A percentile compares a stretch with the other conserved stretches of the same genome.
phyloP scores from a whole-genome alignment of 23 tunicate species.

The Ascidia mentula region DNA sequence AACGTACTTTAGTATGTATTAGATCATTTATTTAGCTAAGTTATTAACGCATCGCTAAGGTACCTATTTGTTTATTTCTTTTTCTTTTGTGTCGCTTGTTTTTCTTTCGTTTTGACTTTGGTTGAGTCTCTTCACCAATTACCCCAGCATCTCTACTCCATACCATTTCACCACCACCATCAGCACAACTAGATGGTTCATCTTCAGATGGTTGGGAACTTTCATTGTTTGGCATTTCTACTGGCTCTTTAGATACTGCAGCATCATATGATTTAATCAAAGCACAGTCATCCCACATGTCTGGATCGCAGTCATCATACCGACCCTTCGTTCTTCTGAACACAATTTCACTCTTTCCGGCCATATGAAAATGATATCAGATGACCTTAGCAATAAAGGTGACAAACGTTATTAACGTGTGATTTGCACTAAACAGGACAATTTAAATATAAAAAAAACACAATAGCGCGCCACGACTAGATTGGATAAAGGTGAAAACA shows the following conservation, averaged over 20 bases:
- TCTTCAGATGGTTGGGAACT: not conserved
- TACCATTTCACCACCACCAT: not conserved
- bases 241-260: constrained; percentile 27
- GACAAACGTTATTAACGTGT: too few relatives aligned
- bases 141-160: constrained; percentile 17
- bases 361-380: too few relatives aligned
- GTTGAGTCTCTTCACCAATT: not conserved
- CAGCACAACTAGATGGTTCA: not conserved
- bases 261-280: constrained; percentile 54
- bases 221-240: not conserved
- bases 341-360: constrained; percentile 22
- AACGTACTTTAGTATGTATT: too few relatives aligned
- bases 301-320: constrained; percentile 63
- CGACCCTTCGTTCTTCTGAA: constrained; percentile 51
- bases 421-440: too few relatives aligned
- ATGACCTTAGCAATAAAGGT: too few relatives aligned
- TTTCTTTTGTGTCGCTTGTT: not conserved
- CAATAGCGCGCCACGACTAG: too few relatives aligned
- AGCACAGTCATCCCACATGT: constrained; percentile 61
- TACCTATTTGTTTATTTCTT: not conserved
- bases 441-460: too few relatives aligned
- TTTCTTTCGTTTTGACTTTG: not conserved
- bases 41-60: not conserved
- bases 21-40: not conserved
- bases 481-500: too few relatives aligned